phyloP scores from a whole-genome alignment of 2,113 vertebrate genomes.

The Neolamprologus tretocephalus region DNA sequence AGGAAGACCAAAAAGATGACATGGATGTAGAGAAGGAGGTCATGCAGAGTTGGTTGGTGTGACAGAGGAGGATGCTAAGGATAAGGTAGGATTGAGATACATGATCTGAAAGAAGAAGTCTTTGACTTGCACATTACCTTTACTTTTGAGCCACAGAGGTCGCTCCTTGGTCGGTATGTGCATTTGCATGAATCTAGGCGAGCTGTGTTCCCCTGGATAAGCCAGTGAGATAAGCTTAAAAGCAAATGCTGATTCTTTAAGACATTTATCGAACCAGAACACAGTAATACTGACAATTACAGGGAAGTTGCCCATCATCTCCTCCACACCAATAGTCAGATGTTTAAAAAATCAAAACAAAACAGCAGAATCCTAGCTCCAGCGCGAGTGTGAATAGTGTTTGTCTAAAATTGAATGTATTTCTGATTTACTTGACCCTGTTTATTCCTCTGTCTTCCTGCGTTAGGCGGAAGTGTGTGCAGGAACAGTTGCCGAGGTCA shows the following conservation, averaged over 20 bases:
- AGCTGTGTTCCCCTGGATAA: background rate
- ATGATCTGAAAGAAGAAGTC: background rate
- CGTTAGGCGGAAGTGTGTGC: constrained; percentile 93
- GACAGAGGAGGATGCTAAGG: background rate
- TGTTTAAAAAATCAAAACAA: background rate
- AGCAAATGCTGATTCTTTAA: background rate
- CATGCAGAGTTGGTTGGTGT: background rate
- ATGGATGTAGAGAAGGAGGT: background rate
- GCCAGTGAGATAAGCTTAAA: background rate
- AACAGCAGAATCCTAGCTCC: background rate
- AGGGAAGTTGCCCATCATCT: background rate
- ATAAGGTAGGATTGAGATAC: background rate
- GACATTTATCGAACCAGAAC: background rate
- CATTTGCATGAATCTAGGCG: background rate
- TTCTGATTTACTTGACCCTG: background rate
- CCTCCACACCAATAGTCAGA: background rate
- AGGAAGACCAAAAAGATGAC: background rate
- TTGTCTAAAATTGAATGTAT: background rate
- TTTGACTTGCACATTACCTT: background rate
- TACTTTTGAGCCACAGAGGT: background rate
- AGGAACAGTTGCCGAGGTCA: constrained; percentile 94
- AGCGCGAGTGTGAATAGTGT: background rate
- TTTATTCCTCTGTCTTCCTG: background rate
- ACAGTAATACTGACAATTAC: background rate
- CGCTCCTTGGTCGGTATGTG: background rate